A percentile compares a stretch with the other conserved stretches of the same genome.
Evolutionary conservation across 1,140 invertebrate species (phyloP).

Genomic region (Brachionus plicatilis): DNA sequence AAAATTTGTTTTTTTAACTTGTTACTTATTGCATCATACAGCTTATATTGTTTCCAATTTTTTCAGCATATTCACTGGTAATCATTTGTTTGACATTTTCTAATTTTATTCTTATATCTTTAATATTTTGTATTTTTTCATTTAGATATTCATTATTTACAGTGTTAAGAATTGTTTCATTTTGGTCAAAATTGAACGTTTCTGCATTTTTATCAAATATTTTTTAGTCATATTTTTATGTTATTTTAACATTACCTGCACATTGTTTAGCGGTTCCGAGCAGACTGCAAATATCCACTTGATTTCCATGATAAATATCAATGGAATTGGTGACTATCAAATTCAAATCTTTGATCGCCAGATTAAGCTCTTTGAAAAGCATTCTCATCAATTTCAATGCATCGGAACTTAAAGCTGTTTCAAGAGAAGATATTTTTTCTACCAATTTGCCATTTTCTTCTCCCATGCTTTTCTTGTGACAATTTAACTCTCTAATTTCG

Average conservation of each 20-base stretch:
- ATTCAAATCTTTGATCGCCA: neutral
- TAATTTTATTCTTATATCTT: neutral
- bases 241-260: neutral
- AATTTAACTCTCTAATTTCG: neutral
- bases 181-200: neutral
- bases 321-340: neutral
- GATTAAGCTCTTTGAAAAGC: constrained; percentile 16
- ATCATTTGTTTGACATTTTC: constrained; percentile 9
- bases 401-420: neutral
- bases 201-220: neutral
- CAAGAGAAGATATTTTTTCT: neutral
- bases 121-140: neutral
- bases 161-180: neutral
- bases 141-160: neutral
- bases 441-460: neutral
- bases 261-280: neutral
- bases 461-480: neutral
- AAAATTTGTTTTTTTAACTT: neutral
- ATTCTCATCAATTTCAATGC: neutral
- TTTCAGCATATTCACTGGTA: constrained; percentile 22
- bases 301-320: constrained; percentile 9
- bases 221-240: neutral
- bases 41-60: constrained; percentile 27
- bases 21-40: constrained; percentile 9
- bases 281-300: constrained; percentile 7